Evolutionary conservation across 2,888 invertebrate genomes (phyloP).

Genomic region (Frankliniella intonsa): DNA sequence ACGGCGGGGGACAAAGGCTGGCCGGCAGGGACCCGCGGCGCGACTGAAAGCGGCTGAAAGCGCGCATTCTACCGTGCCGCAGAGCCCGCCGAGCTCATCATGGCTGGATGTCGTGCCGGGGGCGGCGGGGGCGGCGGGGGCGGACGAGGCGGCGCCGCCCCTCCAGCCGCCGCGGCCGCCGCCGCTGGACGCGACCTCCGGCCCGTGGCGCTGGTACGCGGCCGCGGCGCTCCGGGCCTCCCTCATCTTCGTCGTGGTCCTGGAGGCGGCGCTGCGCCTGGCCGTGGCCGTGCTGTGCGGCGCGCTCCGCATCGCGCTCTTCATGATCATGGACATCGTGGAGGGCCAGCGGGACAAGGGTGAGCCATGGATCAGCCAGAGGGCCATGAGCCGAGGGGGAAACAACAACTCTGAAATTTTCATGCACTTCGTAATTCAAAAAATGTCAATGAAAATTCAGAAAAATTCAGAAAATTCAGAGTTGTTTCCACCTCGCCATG

Average conservation of each 20-base stretch:
- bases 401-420: too few species aligned
- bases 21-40: too few species aligned
- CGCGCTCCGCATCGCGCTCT: background rate
- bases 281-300: constrained; percentile 5
- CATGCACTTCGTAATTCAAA: too few species aligned
- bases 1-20: too few species aligned
- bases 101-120: background rate
- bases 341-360: constrained; percentile 8
- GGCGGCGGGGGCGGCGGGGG: background rate
- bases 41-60: background rate
- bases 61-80: background rate
- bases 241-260: background rate
- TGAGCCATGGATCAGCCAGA: background rate
- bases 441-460: too few species aligned
- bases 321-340: background rate
- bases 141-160: background rate
- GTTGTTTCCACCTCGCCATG: too few species aligned
- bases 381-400: background rate
- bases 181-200: background rate
- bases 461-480: too few species aligned
- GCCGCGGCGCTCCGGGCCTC: background rate
- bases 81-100: background rate
- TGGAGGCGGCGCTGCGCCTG: background rate
- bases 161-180: background rate
- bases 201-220: background rate